These are phyloP conservation scores for Aporrectodea caliginosa DNA, from an alignment of 1,140 invertebrate genomes.

Conservation along the genomic window DNA sequence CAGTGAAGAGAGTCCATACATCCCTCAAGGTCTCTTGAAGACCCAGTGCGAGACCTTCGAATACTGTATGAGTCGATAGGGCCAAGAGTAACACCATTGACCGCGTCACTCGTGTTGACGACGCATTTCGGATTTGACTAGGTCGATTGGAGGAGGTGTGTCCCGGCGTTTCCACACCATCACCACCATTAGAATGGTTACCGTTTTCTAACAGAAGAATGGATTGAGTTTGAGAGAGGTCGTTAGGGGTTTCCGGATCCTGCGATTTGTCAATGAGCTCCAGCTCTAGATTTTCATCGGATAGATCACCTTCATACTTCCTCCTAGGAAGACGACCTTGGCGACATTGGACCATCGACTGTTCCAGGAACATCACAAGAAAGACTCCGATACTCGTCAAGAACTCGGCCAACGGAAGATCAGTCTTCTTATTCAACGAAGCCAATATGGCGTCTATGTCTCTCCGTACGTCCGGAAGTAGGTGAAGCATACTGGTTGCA, in stretches of 20 bases:
- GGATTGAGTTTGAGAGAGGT: no score
- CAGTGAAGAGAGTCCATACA: constrained; percentile 76
- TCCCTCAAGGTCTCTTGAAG: constrained; percentile 62
- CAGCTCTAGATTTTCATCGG: not conserved
- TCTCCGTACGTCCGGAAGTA: constrained; percentile 49
- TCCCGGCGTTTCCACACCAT: not conserved
- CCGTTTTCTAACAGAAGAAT: no score
- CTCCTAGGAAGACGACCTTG: not conserved
- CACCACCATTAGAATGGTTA: no score
- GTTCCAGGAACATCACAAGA: constrained; percentile 41
- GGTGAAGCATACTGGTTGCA: constrained; percentile 50
- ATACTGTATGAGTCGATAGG: constrained; percentile 78
- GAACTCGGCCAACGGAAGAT: constrained; percentile 44
- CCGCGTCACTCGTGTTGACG: constrained; percentile 65
- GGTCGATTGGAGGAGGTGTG: not conserved
- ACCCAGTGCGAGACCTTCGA: constrained; percentile 79
- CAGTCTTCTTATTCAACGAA: constrained; percentile 31
- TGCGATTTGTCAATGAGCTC: not conserved
- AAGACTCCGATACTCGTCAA: constrained; percentile 44
- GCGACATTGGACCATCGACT: constrained; percentile 14
- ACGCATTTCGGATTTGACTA: not conserved
- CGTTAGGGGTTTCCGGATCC: not conserved
- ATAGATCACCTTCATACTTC: not conserved
- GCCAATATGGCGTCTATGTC: constrained; percentile 28
- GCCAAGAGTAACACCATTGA: constrained; percentile 69